These are phyloP conservation scores for Perdita meconis DNA, from an alignment of 2,888 invertebrate genomes.

Conservation along the genomic window DNA sequence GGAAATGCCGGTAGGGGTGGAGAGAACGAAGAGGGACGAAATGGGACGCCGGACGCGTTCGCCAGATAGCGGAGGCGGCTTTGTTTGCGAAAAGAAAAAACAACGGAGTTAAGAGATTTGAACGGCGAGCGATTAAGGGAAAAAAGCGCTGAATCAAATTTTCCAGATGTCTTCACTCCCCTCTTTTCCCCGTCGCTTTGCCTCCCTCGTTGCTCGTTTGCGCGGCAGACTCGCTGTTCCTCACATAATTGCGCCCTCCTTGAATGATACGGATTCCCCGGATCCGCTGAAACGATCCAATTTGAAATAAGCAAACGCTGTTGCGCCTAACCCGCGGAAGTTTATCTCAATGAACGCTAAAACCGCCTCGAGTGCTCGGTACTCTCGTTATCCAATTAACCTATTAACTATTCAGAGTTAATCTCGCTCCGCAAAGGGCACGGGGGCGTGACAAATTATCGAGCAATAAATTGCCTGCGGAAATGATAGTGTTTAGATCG, in stretches of 20 bases:
- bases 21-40: constrained; percentile 4
- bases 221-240: neutral
- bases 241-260: constrained; percentile 19
- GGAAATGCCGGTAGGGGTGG: too few relatives aligned
- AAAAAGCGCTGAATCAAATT: neutral
- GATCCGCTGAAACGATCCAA: constrained; percentile 10
- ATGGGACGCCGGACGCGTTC: constrained; percentile 7
- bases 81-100: constrained; percentile 2
- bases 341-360: neutral
- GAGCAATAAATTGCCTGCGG: too few relatives aligned
- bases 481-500: too few relatives aligned
- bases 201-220: neutral
- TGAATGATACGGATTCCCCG: constrained; percentile 16
- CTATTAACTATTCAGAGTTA: too few relatives aligned
- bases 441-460: too few relatives aligned
- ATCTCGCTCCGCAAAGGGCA: too few relatives aligned
- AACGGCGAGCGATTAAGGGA: neutral
- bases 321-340: neutral
- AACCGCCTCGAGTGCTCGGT: constrained; percentile 3
- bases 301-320: constrained; percentile 5
- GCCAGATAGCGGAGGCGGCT: constrained; percentile 8
- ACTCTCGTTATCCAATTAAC: constrained; percentile 1
- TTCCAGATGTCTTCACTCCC: neutral
- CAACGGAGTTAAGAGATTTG: constrained; percentile 3
- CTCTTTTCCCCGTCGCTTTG: neutral